A percentile compares a stretch with the other conserved stretches of the same genome.
phyloP scores from a whole-genome alignment of 2,888 invertebrate genomes.

The Neoascia interrupta region DNA sequence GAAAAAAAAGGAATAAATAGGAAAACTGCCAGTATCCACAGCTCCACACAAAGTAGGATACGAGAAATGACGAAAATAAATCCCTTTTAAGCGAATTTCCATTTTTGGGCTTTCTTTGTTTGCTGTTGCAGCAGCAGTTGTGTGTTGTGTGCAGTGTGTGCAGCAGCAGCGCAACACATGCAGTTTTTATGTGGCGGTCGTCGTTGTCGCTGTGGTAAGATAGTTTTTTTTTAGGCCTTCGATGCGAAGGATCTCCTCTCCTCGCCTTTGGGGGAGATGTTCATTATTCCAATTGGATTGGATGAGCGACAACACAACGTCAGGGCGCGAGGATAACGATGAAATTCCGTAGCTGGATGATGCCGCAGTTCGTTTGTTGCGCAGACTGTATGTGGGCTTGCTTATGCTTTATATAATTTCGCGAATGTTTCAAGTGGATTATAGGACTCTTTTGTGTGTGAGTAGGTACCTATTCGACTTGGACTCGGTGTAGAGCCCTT shows the following conservation, averaged over 20 bases:
- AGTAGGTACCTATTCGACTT: too few relatives aligned
- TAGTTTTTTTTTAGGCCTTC: slow-evolving; percentile 22
- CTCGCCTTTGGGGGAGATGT: too few relatives aligned
- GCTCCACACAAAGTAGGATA: too few relatives aligned
- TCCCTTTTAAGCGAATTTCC: slow-evolving; percentile 50
- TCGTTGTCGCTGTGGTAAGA: slow-evolving; percentile 19
- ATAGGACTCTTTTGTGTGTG: too few relatives aligned
- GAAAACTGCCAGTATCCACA: too few relatives aligned
- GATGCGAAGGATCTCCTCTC: neutral
- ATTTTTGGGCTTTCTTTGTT: slow-evolving; percentile 58
- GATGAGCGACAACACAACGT: slow-evolving; percentile 26
- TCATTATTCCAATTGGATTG: slow-evolving; percentile 54
- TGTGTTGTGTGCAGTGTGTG: slow-evolving; percentile 14
- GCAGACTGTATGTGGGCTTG: too few relatives aligned
- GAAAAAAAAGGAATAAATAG: too few relatives aligned
- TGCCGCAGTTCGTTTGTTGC: too few relatives aligned
- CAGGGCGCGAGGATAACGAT: slow-evolving; percentile 27
- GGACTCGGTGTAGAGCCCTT: too few relatives aligned
- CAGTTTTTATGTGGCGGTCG: neutral
- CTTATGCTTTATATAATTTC: slow-evolving; percentile 11
- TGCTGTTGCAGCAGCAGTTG: slow-evolving; percentile 25
- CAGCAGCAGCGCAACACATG: neutral
- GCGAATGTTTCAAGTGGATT: too few relatives aligned
- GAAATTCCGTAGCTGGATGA: slow-evolving; percentile 22
- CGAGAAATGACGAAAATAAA: slow-evolving; percentile 37